A percentile compares a stretch with the other conserved stretches of the same genome.
phyloP scores from a whole-genome alignment of 2,797 vertebrate genomes.

The Argentina silus region DNA sequence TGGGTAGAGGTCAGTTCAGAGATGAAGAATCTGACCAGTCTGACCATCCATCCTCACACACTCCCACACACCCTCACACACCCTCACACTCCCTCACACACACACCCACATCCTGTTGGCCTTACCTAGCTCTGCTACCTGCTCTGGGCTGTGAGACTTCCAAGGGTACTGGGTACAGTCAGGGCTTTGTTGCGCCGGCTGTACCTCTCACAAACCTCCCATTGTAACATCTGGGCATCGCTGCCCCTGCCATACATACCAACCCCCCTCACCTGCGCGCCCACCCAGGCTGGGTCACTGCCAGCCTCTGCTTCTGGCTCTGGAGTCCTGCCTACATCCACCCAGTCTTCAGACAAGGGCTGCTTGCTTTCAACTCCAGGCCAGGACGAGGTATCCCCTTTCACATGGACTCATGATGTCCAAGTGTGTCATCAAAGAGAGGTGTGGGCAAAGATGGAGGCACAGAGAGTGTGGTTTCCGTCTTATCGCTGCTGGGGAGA shows the following conservation, averaged over 20 bases:
- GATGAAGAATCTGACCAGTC: background rate
- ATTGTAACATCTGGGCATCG: constrained; percentile 36
- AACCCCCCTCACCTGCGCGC: constrained; percentile 17
- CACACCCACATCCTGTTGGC: constrained; percentile 2
- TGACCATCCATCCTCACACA: background rate
- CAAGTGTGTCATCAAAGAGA: constrained; percentile 37
- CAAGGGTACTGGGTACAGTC: constrained; percentile 19
- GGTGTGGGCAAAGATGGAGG: background rate
- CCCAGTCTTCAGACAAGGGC: constrained; percentile 18
- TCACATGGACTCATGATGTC: constrained; percentile 46
- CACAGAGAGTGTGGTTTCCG: constrained; percentile 33
- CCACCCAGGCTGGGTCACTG: constrained; percentile 31
- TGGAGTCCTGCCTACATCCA: constrained; percentile 30
- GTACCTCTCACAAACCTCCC: constrained; percentile 33
- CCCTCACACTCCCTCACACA: background rate
- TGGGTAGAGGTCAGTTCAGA: background rate
- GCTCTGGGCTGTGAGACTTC: constrained; percentile 2
- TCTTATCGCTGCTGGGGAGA: constrained; percentile 37
- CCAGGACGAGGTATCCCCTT: constrained; percentile 43
- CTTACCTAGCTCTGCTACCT: constrained; percentile 9
- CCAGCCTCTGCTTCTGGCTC: constrained; percentile 22
- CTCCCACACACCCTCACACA: background rate
- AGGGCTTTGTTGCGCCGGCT: constrained; percentile 20
- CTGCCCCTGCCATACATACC: constrained; percentile 6
- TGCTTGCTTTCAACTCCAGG: constrained; percentile 40